phyloP scores from a whole-genome alignment of 2,113 vertebrate species.

The Thomomys bottae region DNA sequence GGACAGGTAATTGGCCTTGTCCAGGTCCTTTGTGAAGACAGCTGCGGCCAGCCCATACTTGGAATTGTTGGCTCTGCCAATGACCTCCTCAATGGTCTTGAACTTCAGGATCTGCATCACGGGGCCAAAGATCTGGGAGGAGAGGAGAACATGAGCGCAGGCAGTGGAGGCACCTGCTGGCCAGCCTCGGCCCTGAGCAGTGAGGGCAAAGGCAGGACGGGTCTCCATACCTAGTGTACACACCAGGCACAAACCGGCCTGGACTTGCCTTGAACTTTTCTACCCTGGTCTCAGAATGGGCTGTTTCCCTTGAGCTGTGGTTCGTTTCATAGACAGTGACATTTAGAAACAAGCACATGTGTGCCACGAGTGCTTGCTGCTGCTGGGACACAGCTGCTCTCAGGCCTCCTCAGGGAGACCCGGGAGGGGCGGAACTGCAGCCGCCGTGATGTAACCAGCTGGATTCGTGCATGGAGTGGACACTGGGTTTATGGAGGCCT shows the following conservation, averaged over 20 bases:
- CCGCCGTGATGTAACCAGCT: background rate
- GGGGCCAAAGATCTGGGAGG: slow-evolving; percentile 94
- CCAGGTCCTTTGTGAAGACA: slow-evolving; percentile 94
- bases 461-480: no score
- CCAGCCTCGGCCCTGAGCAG: background rate
- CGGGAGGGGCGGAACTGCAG: rapidly evolving
- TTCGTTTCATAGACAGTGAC: background rate
- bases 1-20: slow-evolving; percentile 94
- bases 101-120: slow-evolving; percentile 99
- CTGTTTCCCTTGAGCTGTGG: background rate
- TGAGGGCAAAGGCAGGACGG: background rate
- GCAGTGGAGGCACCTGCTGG: background rate
- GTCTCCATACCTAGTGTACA: no score
- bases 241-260: background rate
- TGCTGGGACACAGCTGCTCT: background rate
- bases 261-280: background rate
- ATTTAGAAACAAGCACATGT: background rate
- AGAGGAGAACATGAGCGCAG: background rate
- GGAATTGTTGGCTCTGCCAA: slow-evolving; percentile 93
- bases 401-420: background rate
- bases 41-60: slow-evolving; percentile 95
- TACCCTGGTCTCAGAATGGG: background rate
- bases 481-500: background rate
- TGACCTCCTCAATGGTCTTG: slow-evolving; percentile 92
- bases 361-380: background rate